Evolutionary conservation across 2,888 invertebrate genomes (phyloP).

Genomic region (Drosophila fungiperda): DNA sequence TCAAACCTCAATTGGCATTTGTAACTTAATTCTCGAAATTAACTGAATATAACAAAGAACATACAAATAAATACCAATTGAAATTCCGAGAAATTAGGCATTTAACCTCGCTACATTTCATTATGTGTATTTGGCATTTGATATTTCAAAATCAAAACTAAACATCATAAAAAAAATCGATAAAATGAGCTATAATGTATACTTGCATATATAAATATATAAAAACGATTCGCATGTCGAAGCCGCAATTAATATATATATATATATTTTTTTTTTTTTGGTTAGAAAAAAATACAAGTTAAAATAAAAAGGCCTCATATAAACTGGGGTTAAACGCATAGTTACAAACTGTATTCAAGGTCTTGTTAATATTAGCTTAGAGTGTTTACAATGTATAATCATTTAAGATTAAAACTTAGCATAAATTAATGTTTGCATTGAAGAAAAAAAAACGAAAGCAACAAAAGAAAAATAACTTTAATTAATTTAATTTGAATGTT

Average conservation of each 20-base stretch:
- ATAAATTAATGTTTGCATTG: constrained; percentile 31
- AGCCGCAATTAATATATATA: constrained; percentile 3
- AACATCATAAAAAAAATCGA: constrained; percentile 30
- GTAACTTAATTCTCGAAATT: not conserved
- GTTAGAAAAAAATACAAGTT: not conserved
- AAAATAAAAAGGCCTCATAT: constrained; percentile 17
- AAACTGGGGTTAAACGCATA: constrained; percentile 23
- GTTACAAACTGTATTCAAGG: constrained; percentile 50
- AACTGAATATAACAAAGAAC: not conserved
- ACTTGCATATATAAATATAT: constrained; percentile 40
- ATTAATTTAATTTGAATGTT: not conserved
- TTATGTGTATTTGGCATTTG: not conserved
- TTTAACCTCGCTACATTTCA: not conserved
- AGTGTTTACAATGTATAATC: constrained; percentile 51
- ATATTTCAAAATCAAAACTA: constrained; percentile 1
- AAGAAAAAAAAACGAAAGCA: not conserved
- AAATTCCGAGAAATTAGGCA: constrained; percentile 15
- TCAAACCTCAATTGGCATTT: not conserved
- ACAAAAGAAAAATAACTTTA: not conserved
- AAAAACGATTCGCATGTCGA: constrained; percentile 5
- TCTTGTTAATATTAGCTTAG: constrained; percentile 61
- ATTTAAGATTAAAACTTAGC: constrained; percentile 20
- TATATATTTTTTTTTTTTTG: constrained; percentile 1
- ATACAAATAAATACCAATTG: not conserved
- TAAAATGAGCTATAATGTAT: constrained; percentile 58